Conservation (phyloP, 1,140 invertebrate species). For the Sinella curviseta region DNA sequence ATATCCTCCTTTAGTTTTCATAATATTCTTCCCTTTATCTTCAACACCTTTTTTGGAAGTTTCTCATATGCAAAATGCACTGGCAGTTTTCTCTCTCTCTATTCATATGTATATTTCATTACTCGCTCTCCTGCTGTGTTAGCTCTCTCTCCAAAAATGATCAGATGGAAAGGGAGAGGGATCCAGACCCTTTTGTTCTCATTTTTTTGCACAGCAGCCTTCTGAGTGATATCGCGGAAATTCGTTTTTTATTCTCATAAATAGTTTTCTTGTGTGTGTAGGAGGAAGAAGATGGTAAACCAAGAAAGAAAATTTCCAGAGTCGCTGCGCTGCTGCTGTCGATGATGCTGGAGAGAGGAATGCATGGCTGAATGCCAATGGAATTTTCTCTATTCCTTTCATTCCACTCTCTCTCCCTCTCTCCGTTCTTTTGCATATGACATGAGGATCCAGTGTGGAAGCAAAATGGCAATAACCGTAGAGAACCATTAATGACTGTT, state of each 20-base stretch:
- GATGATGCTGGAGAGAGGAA: not conserved
- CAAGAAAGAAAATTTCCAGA: not conserved
- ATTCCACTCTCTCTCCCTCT: not conserved
- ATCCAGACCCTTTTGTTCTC: too few species aligned
- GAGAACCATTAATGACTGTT: constrained; percentile 21
- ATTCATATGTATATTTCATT: too few species aligned
- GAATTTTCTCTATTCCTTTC: not conserved
- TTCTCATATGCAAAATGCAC: not conserved
- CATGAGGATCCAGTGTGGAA: not conserved
- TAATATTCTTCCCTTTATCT: not conserved
- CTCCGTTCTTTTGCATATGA: not conserved
- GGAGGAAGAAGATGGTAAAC: too few species aligned
- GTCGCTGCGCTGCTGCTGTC: not conserved
- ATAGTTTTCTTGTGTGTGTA: too few species aligned
- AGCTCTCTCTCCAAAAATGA: too few species aligned
- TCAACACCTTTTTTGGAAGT: not conserved
- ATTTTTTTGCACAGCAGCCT: not conserved
- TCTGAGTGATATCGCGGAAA: not conserved
- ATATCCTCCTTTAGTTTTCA: not conserved
- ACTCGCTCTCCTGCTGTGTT: too few species aligned
- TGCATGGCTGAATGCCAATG: not conserved
- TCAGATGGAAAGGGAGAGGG: too few species aligned
- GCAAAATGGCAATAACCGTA: not conserved
- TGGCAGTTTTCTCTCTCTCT: too few species aligned
- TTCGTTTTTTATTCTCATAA: not conserved